phyloP scores from a whole-genome alignment of 1,140 invertebrate genomes.

The Andricus grossulariae region DNA sequence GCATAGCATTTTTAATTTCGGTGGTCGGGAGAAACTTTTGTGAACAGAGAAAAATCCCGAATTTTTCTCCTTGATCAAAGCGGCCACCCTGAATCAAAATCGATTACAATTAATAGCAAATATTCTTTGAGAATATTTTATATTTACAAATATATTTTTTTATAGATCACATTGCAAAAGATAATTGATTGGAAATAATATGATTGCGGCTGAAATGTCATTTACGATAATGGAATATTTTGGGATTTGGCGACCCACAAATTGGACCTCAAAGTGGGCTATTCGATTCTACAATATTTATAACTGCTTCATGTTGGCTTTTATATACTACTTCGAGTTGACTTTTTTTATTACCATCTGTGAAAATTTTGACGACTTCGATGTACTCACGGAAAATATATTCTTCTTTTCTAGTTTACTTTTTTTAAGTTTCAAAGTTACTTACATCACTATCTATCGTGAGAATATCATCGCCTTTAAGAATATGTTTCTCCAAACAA shows the following conservation, averaged over 20 bases:
- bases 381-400: not conserved
- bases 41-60: too few relatives aligned
- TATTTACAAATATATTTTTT: not conserved
- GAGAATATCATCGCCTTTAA: slow-evolving; percentile 1
- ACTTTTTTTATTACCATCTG: not conserved
- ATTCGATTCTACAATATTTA: slow-evolving; percentile 11
- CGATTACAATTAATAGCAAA: too few relatives aligned
- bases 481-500: not conserved
- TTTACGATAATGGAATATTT: slow-evolving; percentile 2
- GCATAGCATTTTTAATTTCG: too few relatives aligned
- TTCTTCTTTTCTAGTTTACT: not conserved
- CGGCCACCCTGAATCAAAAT: too few relatives aligned
- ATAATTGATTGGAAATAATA: not conserved
- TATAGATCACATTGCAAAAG: not conserved
- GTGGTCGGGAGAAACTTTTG: too few relatives aligned
- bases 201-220: not conserved
- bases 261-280: not conserved
- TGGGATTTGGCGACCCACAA: not conserved
- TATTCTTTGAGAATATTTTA: not conserved
- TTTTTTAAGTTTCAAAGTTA: not conserved
- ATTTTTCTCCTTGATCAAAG: too few relatives aligned
- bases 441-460: slow-evolving; percentile 2
- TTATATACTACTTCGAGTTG: not conserved
- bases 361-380: not conserved
- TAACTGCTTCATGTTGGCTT: not conserved